Conservation (phyloP, 2,113 vertebrate species). For the Datnioides undecimradiatus region DNA sequence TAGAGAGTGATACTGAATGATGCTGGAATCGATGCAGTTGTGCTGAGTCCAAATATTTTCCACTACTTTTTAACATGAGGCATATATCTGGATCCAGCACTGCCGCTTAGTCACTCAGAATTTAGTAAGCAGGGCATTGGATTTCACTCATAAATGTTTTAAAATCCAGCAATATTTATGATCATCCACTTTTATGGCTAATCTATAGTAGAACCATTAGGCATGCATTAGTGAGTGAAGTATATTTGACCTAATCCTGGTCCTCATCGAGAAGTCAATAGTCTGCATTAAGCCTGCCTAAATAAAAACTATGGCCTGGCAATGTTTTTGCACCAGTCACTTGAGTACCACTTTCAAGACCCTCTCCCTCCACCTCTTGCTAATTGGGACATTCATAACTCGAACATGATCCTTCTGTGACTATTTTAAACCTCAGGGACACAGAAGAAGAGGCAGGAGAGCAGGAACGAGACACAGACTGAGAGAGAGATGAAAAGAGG, state of each 20-base stretch:
- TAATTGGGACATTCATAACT: conserved; percentile 82
- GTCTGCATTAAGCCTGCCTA: conserved; percentile 77
- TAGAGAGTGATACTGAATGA: conserved; percentile 23
- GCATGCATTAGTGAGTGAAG: conserved; percentile 80
- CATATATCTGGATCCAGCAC: conserved; percentile 36
- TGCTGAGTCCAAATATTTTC: conserved; percentile 64
- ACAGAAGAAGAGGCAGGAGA: conserved; percentile 6
- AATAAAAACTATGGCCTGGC: conserved; percentile 73
- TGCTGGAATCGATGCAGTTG: conserved; percentile 30
- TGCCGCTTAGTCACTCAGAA: conserved; percentile 31
- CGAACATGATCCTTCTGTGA: conserved; percentile 74
- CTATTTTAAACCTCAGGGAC: conserved; percentile 73
- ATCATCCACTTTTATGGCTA: conserved; percentile 77
- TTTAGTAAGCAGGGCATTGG: conserved; percentile 66
- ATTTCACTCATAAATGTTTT: conserved; percentile 83
- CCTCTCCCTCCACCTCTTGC: conserved; percentile 43
- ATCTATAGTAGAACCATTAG: conserved; percentile 83
- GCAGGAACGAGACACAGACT: conserved; percentile 20
- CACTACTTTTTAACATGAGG: conserved; percentile 42
- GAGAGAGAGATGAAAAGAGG: neutral
- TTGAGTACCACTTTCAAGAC: conserved; percentile 76
- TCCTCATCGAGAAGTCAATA: conserved; percentile 79
- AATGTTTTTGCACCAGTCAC: conserved; percentile 64
- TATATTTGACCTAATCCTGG: conserved; percentile 78
- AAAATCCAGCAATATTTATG: conserved; percentile 79